A percentile compares a stretch with the other conserved stretches of the same genome.
Conservation (phyloP, 2,113 vertebrate genomes). For the Ochotona curzoniae region DNA sequence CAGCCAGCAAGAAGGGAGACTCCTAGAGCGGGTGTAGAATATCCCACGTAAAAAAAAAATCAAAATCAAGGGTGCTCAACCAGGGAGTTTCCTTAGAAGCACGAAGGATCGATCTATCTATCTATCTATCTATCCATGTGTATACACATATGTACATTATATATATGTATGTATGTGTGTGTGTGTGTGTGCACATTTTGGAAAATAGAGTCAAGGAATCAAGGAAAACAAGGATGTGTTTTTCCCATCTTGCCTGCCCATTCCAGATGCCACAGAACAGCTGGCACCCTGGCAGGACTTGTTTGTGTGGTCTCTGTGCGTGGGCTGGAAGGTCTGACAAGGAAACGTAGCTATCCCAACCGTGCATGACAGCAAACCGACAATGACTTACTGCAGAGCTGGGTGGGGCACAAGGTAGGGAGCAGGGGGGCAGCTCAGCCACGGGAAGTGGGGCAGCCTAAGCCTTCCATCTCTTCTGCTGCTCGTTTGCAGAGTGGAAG, state of each 20-base stretch:
- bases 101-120: neutral
- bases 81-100: neutral
- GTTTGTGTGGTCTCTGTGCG: slow-evolving; percentile 1
- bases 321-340: slow-evolving; percentile 63
- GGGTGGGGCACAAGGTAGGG: slow-evolving; percentile 80
- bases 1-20: neutral
- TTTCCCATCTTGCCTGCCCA: slow-evolving; percentile 38
- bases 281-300: neutral
- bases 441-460: slow-evolving; percentile 82
- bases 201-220: slow-evolving; percentile 24
- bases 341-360: slow-evolving; percentile 80
- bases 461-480: slow-evolving; percentile 83
- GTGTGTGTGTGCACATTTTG: neutral
- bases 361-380: slow-evolving; percentile 57
- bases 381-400: slow-evolving; percentile 78
- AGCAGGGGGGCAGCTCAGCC: slow-evolving; percentile 80
- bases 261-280: slow-evolving; percentile 15
- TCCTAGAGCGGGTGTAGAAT: neutral
- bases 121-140: too few relatives aligned
- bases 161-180: neutral
- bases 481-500: slow-evolving; percentile 76
- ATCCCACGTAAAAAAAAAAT: neutral
- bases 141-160: too few relatives aligned
- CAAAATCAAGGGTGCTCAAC: neutral
- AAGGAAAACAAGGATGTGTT: neutral